A percentile compares a stretch with the other conserved stretches of the same genome.
phyloP scores from a whole-genome alignment of 1,140 invertebrate genomes.

The Ips typographus region DNA sequence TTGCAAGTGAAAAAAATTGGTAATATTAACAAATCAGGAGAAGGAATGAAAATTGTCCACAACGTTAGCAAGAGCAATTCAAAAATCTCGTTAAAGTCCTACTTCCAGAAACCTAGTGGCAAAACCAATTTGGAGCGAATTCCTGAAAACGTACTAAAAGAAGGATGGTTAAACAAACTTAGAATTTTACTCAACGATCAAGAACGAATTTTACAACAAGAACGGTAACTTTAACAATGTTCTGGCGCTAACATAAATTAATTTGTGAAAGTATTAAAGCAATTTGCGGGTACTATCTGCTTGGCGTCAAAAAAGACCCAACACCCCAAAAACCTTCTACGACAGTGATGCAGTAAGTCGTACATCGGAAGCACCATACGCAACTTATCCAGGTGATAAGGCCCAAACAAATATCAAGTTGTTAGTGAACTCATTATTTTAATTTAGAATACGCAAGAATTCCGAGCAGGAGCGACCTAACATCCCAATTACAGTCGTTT shows the following conservation, averaged over 20 bases:
- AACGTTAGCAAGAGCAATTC: constrained; percentile 40
- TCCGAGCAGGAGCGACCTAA: constrained; percentile 39
- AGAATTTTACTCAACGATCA: constrained; percentile 45
- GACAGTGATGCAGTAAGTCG: constrained; percentile 4
- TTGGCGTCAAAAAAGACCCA: constrained; percentile 42
- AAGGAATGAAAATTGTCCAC: constrained; percentile 40
- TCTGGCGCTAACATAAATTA: background rate
- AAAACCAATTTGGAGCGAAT: constrained; percentile 17
- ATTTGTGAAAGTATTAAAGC: constrained; percentile 28
- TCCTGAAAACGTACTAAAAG: constrained; percentile 38
- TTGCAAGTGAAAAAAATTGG: constrained; percentile 34
- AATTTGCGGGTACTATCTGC: constrained; percentile 41
- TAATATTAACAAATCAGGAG: constrained; percentile 27
- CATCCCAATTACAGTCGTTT: constrained; percentile 37
- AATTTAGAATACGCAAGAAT: constrained; percentile 42
- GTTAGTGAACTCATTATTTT: constrained; percentile 22
- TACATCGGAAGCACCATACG: constrained; percentile 30
- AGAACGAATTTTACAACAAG: constrained; percentile 48
- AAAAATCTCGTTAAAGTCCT: constrained; percentile 42
- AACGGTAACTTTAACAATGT: constrained; percentile 37
- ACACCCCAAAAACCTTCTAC: constrained; percentile 35
- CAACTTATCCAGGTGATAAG: constrained; percentile 22
- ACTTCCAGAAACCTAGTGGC: constrained; percentile 34
- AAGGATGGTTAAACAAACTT: constrained; percentile 47
- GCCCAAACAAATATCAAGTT: background rate